Base-by-base conservation (phyloP, 1,140 invertebrate genomes). In the Drosophila suzukii region DNA sequence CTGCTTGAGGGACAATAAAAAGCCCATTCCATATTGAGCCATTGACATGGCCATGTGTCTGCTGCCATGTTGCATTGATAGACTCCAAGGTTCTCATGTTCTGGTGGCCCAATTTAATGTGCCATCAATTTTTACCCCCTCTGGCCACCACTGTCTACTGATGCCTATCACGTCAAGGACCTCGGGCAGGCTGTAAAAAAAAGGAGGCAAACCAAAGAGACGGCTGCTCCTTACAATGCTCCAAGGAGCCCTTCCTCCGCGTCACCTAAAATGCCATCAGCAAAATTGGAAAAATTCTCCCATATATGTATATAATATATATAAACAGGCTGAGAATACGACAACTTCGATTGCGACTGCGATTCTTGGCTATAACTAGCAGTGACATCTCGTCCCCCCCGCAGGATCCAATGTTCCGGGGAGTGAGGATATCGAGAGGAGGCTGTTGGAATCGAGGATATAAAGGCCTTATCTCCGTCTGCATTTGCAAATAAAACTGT, bases 251-350 rank as follows among this genome's bases (percentile, higher is more conserved):
- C 15, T 17, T 4, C 11, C 61, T 67, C 15, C 43, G 60, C 67
- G 76, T 80, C 80, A 71, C 84, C 84, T 89, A 83, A 89, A 88
- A 88, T 89, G 79, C 84, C 83, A 88, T 89, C 84, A 89, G 67
- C 54, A 83, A 88, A 88, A 89, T 88, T 89, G 80, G 79, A 86
- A 86, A 83, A 88, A 86, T 58, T 71, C 53, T 36, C 36, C 8
- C 72, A 49, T 65, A 77, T 67, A 73, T 72, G 61, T 61, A 67
- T 41, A 68, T 75, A 20, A 39, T 49, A 70, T 56, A 53, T 70
- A 71, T 70, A 70, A 71, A 71, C 43, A 70, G 65, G 43, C 65
- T 71, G 65, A 36, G 53, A 50, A 49, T 58, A 70, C 51, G 66
- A 71, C 43, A 71, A 58, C 65, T 71, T 46, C 65, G 51, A 71